phyloP scores from a whole-genome alignment of 1,140 invertebrate species.

The Sycobia sp. region DNA sequence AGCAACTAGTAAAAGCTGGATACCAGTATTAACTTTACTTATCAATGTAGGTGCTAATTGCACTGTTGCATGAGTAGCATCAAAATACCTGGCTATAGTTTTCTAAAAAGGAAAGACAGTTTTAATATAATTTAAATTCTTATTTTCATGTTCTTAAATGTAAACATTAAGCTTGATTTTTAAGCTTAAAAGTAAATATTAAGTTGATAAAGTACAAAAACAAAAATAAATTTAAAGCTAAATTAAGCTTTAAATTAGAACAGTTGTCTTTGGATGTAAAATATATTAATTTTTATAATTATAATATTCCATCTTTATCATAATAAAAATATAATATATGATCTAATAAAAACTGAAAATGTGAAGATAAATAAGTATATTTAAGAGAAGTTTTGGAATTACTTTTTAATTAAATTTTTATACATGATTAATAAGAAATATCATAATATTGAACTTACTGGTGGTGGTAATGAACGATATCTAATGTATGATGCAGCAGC shows the following conservation, averaged over 20 bases:
- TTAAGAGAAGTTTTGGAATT: not conserved
- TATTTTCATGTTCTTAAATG: not conserved
- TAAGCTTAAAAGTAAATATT: no score
- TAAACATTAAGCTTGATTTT: not conserved
- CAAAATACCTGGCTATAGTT: conserved; percentile 88
- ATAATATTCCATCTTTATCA: no score
- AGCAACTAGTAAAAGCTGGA: conserved; percentile 83
- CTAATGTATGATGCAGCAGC: conserved; percentile 84
- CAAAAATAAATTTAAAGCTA: no score
- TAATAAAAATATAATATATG: no score
- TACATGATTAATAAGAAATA: not conserved
- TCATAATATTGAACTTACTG: conserved; percentile 67
- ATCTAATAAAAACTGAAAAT: no score
- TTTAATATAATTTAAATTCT: no score
- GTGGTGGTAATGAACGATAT: conserved; percentile 86
- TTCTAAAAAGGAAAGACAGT: no score
- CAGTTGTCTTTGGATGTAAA: no score
- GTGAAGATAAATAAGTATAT: not conserved
- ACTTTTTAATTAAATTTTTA: not conserved
- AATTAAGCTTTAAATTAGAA: no score
- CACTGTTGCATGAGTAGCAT: conserved; percentile 87
- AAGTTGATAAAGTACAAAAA: no score
- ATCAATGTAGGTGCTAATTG: conserved; percentile 87
- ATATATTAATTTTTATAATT: no score
- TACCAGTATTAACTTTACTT: conserved; percentile 92